Evolutionary conservation across 2,113 vertebrate genomes (phyloP), one percentile per base, ranked within the genome.

Genomic region (Oncorhynchus masou): DNA sequence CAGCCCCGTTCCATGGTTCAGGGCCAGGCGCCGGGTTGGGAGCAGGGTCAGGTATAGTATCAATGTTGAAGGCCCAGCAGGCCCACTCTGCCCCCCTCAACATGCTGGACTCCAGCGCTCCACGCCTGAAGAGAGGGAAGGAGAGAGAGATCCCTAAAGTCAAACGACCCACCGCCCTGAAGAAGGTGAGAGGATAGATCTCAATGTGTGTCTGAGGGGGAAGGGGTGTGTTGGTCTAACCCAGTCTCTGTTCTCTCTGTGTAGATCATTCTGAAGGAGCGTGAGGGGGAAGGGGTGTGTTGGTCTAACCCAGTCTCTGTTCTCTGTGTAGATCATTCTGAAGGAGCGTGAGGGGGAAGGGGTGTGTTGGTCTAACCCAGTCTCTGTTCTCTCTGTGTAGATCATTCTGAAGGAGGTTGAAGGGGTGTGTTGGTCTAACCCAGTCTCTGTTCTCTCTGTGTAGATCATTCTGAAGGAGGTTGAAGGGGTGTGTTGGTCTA

Each of bases 391-490:
- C 29, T 29, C 29, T 29, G 29, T 29, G 29, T 83, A 99, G 98
- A 97, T 99, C 71, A 99, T 99, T 85, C 90, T 99, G 85, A 99
- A 99, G 88, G 98, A 99, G 85, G 95, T 96, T 76, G 98, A 99
- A 84, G 98, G 96, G 78, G 29, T 4, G 3, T 29, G 29, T 29
- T 29, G 29, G 0, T 29, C 29, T 29, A 29, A 29, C 29, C 29
- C 29, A 29, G 29, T 29, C 29, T 29, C 29, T 29, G 29, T 29
- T 27, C 27, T 29, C 29, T 29, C 29, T 29, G 29, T 29, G 29
- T 29, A 29, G 29, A 29, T 29, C 29, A 29, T 29, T 29, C 29
- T 29, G 29, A 29, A 29, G 29, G 29, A 29, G 27, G 27, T 0
- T 0, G 27, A 29, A 29, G 27, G 27, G 3, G 29, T 29, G 3